Conservation (phyloP, 2,113 vertebrate species). For the Corvus cornix region DNA sequence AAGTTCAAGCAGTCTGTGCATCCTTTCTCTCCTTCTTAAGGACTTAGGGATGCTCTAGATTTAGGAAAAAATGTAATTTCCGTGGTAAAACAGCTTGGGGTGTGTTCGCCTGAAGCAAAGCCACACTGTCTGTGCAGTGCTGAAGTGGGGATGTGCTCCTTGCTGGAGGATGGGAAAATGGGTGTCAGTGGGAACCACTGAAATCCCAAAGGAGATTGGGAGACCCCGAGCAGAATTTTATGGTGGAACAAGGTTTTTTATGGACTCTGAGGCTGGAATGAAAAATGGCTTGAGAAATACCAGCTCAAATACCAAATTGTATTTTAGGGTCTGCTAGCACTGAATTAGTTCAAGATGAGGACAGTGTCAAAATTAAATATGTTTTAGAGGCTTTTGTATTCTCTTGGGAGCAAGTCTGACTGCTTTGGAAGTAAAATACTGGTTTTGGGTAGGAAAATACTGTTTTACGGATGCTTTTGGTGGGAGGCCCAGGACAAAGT, state of each 20-base stretch:
- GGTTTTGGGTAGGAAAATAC: neutral
- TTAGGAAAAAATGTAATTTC: neutral
- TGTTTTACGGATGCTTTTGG: neutral
- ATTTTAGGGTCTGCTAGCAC: neutral
- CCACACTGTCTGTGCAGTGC: fast-evolving
- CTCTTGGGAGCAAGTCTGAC: neutral
- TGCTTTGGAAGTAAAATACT: neutral
- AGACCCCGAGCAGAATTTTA: neutral
- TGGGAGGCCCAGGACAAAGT: neutral
- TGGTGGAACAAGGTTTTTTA: neutral
- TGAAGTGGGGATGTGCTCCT: neutral
- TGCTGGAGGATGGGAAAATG: neutral
- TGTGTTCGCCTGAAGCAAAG: neutral
- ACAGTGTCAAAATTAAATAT: neutral
- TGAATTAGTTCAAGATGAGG: neutral
- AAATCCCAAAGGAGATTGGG: neutral
- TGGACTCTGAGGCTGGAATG: neutral
- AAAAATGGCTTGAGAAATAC: neutral
- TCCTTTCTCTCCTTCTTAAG: neutral
- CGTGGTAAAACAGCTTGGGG: neutral
- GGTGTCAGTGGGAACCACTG: neutral
- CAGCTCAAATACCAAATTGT: neutral
- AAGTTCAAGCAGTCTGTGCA: neutral
- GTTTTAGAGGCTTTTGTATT: neutral
- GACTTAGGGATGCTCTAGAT: neutral